Evolutionary conservation across 2,113 vertebrate species (phyloP), one percentile per base, ranked within the genome.

Genomic region (Chunga burmeisteri): DNA sequence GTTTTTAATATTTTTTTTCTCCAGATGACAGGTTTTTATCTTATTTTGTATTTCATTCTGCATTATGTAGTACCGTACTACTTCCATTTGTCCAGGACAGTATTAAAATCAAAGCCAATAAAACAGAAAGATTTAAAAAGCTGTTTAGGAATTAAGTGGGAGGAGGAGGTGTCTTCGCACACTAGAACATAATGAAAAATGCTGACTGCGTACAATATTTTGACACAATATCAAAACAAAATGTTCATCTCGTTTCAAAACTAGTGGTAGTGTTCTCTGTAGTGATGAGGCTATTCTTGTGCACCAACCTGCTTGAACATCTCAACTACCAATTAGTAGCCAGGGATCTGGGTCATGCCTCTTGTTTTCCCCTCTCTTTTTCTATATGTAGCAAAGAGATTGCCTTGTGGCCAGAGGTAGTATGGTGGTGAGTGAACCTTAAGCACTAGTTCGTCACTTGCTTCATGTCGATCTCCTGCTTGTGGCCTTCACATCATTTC

Each of bases 41-140:
- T 26, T 42, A 10, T 10, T 74, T 85, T 10, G 4, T 32, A 8
- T 53, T 87, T 34, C 0, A 3, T 1, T 20, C 17, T 30, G 9
- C 4, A 23, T 40, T 47, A 21, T 0, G 1, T 10, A 59, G 47
- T 56, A 80, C 9, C 4, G n/a, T n/a, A n/a, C n/a, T n/a, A n/a
- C n/a, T 88, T 72, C 10, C 9, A 26, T 59, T 88, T 92, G 55
- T 18, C 29, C 6, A 20, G 30, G 30, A 29, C 21, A 23, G 2
- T 71, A 18, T 49, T 53, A 15, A 72, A 74, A 21, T 55, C 21
- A 55, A 83, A 77, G 12, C 4, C 23, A 53, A 26, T 32, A 40
- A 65, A 83, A 86, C 27, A 4, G 21, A 70, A 86, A 77, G 40
- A 44, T 16, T 42, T 74, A 55, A 82, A 29, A 7, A 74, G 20